Base-by-base conservation (phyloP, 2,888 invertebrate genomes). In the Eupithecia vulgata region DNA sequence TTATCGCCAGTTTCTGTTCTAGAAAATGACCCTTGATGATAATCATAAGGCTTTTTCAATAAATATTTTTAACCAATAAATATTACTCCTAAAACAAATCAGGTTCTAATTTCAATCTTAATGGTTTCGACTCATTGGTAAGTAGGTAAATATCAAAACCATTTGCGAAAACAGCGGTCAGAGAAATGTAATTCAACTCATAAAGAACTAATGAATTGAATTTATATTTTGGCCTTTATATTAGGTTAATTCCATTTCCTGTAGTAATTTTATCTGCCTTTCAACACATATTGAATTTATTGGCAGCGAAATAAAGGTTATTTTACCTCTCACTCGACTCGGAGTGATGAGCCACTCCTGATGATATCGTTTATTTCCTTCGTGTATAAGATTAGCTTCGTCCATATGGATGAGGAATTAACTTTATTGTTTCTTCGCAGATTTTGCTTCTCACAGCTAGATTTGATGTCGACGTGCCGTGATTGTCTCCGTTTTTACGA, bases 351-450 rank as follows among this genome's bases (percentile, higher is more conserved):
- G 48, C 34, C 1, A 52, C 81, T 72, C 78, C 77, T 83, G 69
- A 70, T 70, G 42, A 83, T 83, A 88, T 87, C 87, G 75, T 71
- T 86, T 87, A 88, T 88, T 85, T 85, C 85, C 83, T 78, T 70
- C 79, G 78, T 77, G 79, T 76, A 82, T 82, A 75, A 76, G 80
- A 81, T 82, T 75, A 78, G 70, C 68, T 62, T 73, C 67, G 73
- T 81, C 73, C 77, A 81, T 80, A 80, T 79, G 79, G 74, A 79
- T 80, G 78, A 81, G 78, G 72, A 79, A 78, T 74, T 71, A 74
- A 71, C 78, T 74, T 78, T 80, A 76, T 78, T 79, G 81, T 80
- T 62, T 78, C 77, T 78, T 73, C 42, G 64, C 66, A 59, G 67
- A 59, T 62, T 64, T 68, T 52, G 66, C 59, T 68, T 59, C 59